phyloP scores from a whole-genome alignment of 2,888 invertebrate species.

The Epinotia bilunana region DNA sequence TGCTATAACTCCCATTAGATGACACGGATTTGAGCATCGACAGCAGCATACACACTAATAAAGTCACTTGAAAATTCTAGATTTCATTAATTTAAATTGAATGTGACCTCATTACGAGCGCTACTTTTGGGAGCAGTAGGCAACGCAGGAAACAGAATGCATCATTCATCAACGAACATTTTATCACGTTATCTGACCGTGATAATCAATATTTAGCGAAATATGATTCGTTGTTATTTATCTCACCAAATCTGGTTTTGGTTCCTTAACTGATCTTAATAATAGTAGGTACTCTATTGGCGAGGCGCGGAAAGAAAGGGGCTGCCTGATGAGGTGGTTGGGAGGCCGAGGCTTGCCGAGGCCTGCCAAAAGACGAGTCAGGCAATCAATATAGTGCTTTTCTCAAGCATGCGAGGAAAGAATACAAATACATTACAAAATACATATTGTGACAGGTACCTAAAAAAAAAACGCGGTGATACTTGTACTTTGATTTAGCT shows the following conservation, averaged over 20 bases:
- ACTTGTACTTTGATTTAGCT: too few relatives aligned
- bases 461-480: too few relatives aligned
- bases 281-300: too few relatives aligned
- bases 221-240: neutral
- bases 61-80: slow-evolving; percentile 9
- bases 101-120: neutral
- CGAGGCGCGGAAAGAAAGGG: too few relatives aligned
- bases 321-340: too few relatives aligned
- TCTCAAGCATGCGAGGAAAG: too few relatives aligned
- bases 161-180: too few relatives aligned
- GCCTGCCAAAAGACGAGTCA: too few relatives aligned
- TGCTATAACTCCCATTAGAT: slow-evolving; percentile 66
- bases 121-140: neutral
- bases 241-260: neutral
- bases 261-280: neutral
- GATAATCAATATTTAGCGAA: neutral
- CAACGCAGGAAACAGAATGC: neutral
- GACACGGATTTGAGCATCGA: slow-evolving; percentile 63
- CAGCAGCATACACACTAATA: slow-evolving; percentile 47
- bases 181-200: neutral
- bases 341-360: too few relatives aligned
- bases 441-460: too few relatives aligned
- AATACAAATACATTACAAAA: too few relatives aligned
- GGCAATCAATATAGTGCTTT: too few relatives aligned
- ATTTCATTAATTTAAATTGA: slow-evolving; percentile 5